Base-by-base conservation (phyloP, 2,888 invertebrate species). In the Morpho deidamia region DNA sequence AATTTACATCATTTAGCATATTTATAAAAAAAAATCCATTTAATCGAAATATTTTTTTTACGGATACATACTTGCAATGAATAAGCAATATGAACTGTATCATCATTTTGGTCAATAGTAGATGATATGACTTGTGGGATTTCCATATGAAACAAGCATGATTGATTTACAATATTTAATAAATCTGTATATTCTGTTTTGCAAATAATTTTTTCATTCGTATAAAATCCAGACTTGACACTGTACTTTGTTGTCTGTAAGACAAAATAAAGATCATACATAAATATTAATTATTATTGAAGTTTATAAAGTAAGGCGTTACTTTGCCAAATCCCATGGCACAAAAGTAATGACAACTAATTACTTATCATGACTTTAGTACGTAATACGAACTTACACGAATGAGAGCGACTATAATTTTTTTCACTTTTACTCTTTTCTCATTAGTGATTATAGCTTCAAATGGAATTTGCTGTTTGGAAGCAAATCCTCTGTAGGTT, bases 51-150 rank as follows among this genome's bases (percentile, higher is more conserved):
- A 35, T 41, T 50, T 35, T n/a, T 39, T 34, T 5, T 33, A 23
- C 5, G 7, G 38, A 11, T 50, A 60, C 74, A 67, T 67, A 86
- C 88, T 67, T 75, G 71, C 41, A 85, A 69, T 35, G 73, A 60
- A 56, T 88, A 88, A 0, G 81, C 76, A 54, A 87, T 74, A 10
- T 76, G 71, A 50, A 88, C 71, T 75, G 83, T 80, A 8, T 78
- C 72, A 44, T 81, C 70, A 38, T 50, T 57, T 14, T 72, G 52
- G 63, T 81, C 67, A 38, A 81, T 62, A 59, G 78, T 84, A 12
- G 85, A 76, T n/a, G 87, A 83, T 32, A 68, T 56, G 11, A 76
- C 49, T 57, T 76, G 68, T 7, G 88, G 88, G 58, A 87, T 73
- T 53, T 79, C 75, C 74, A 88, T 76, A n/a, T 64, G 62, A 37